Base-by-base conservation (phyloP, 2,113 vertebrate species). In the Promerops cafer region DNA sequence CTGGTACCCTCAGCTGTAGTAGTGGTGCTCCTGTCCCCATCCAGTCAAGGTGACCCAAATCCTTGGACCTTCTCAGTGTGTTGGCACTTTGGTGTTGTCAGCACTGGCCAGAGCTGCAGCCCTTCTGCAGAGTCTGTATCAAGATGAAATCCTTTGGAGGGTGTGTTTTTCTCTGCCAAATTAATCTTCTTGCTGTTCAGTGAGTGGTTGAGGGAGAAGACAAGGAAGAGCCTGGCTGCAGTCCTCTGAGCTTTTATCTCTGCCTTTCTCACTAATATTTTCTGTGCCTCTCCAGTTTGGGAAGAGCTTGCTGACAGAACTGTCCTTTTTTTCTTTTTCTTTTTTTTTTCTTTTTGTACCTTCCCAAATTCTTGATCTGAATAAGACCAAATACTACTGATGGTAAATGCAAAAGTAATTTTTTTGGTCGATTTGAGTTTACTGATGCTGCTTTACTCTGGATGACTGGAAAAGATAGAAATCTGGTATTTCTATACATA, bases 271-370 rank as follows among this genome's bases (percentile, higher is more conserved):
- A 31, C 64, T 17, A 61, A 24, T 35, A 60, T 37, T 17, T 61
- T 65, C 50, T 60, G 35, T 71, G 39, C 61, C 31, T 75, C 76
- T 56, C 33, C 35, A 5, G 3, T 85, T 59, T 75, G 71, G 56
- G 71, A 56, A 37, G 28, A 63, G 22, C 39, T 78, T 65, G 21
- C 40, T 1, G 0, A 22, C 13, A 6, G 5, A 71, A 39, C n/a
- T 56, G 11, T 11, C 20, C 1, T 1, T 18, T 60, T 60, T 28
- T 12, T 14, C 2, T 17, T 57, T 54, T 18, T 9, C 1, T 23
- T 0, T 11, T 35, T n/a, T 4, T 0, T 11, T 35, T 49, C 7
- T 18, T 16, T 23, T 20, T 60, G 35, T 8, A 40, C 54, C 13
- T 52, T 63, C 22, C 37, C 37, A 37, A 39, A 27, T 68, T 56